A percentile compares a stretch with the other conserved stretches of the same genome.
These are phyloP conservation scores for Oxystoma pomonae DNA, from an alignment of 2,888 invertebrate genomes.

Conservation along the genomic window DNA sequence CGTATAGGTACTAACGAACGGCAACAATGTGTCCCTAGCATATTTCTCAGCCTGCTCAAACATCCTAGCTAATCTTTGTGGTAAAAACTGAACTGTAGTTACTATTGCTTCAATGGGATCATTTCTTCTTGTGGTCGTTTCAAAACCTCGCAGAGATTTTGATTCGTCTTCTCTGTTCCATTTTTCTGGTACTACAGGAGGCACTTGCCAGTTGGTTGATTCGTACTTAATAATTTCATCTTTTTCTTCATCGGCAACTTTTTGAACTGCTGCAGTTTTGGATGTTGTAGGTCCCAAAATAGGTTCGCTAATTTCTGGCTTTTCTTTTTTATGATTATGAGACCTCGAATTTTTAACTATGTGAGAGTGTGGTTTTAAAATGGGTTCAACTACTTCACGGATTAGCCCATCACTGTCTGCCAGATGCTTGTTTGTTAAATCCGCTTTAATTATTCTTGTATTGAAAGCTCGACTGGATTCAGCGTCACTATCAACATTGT, in stretches of 20 bases:
- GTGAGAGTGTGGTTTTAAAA: conserved; percentile 59
- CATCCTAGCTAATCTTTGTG: conserved; percentile 72
- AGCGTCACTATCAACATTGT: conserved; percentile 45
- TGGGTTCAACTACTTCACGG: conserved; percentile 70
- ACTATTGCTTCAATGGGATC: conserved; percentile 42
- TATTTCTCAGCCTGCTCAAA: conserved; percentile 79
- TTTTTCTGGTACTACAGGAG: conserved; percentile 34
- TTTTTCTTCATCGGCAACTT: conserved; percentile 24
- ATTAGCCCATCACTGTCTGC: conserved; percentile 25
- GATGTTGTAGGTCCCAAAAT: conserved; percentile 49
- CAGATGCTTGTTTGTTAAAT: conserved; percentile 22
- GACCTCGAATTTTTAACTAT: conserved; percentile 54
- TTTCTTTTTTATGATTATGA: conserved; percentile 44
- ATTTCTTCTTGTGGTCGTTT: conserved; percentile 15
- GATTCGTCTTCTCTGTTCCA: conserved; percentile 44
- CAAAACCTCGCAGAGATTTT: conserved; percentile 22
- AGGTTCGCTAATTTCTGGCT: conserved; percentile 62
- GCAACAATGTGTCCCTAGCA: conserved; percentile 71
- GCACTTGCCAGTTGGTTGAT: conserved; percentile 34
- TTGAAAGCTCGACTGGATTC: conserved; percentile 59
- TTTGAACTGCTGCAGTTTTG: conserved; percentile 5
- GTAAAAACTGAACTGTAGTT: conserved; percentile 73
- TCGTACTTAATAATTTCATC: conserved; percentile 30
- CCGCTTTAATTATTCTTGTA: conserved; percentile 35
- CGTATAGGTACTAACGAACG: conserved; percentile 74